These are phyloP conservation scores for Chionis minor DNA, from an alignment of 2,113 vertebrate species.

Conservation along the genomic window DNA sequence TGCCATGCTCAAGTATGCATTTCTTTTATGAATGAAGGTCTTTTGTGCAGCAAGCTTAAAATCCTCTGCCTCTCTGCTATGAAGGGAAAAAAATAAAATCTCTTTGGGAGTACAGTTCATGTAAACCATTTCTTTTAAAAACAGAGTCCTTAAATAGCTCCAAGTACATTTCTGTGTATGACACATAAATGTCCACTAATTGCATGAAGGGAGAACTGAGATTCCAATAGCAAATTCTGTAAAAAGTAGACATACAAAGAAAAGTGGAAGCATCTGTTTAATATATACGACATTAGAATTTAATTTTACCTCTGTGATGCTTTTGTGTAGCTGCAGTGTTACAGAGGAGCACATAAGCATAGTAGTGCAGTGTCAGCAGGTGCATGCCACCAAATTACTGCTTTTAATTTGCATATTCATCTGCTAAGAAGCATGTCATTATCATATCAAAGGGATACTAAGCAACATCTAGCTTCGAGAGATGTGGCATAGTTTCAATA, in stretches of 20 bases:
- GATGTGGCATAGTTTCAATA: constrained; percentile 99
- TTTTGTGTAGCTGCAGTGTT: constrained; percentile 85
- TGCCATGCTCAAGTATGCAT: constrained; percentile 57
- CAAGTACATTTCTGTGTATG: constrained; percentile 71
- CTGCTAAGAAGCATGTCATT: constrained; percentile 99
- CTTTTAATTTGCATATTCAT: constrained; percentile 97
- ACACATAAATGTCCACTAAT: constrained; percentile 85
- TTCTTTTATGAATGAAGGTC: constrained; percentile 74
- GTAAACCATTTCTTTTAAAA: constrained; percentile 79
- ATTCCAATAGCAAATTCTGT: constrained; percentile 81
- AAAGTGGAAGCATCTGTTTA: constrained; percentile 90
- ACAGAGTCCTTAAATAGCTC: constrained; percentile 75
- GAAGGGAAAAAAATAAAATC: constrained; percentile 35
- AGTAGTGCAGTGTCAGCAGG: constrained; percentile 94
- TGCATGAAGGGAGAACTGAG: constrained; percentile 79
- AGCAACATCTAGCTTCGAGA: constrained; percentile 97
- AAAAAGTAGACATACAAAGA: constrained; percentile 84
- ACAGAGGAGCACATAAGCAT: constrained; percentile 86
- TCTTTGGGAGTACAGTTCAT: constrained; percentile 71
- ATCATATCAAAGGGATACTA: constrained; percentile 99
- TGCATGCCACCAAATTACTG: constrained; percentile 99
- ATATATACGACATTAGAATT: constrained; percentile 84
- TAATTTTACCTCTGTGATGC: constrained; percentile 88
- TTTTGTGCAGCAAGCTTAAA: constrained; percentile 77
- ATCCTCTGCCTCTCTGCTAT: constrained; percentile 69